Conservation (phyloP, 2,113 vertebrate species). For the Ranitomeya variabilis region DNA sequence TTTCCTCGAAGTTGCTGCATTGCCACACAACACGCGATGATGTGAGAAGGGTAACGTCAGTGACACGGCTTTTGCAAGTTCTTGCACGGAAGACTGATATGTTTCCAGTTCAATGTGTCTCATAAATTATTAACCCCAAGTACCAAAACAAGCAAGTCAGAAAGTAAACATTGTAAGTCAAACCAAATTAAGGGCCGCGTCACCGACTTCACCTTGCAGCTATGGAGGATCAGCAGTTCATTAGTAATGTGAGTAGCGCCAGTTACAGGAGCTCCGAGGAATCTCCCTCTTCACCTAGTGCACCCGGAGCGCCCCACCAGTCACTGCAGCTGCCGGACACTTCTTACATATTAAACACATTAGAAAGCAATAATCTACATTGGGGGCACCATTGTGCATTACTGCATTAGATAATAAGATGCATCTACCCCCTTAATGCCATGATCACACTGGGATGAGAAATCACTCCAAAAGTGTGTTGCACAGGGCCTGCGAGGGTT, state of each 20-base stretch:
- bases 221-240: constrained; percentile 53
- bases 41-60: not conserved
- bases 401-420: too few relatives aligned
- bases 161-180: constrained; percentile 62
- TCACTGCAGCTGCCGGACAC: too few relatives aligned
- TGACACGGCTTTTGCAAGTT: constrained; percentile 5
- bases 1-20: not conserved
- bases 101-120: constrained; percentile 55
- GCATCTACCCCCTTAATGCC: too few relatives aligned
- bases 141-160: constrained; percentile 59
- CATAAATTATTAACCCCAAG: constrained; percentile 53
- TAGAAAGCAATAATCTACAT: too few relatives aligned
- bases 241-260: constrained; percentile 7
- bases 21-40: not conserved
- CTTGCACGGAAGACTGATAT: constrained; percentile 21
- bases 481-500: too few relatives aligned
- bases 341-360: not conserved
- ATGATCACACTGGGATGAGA: too few relatives aligned
- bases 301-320: too few relatives aligned
- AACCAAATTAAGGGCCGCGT: constrained; percentile 54
- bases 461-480: too few relatives aligned
- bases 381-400: too few relatives aligned
- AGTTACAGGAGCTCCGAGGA: not conserved
- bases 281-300: not conserved
- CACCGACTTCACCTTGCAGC: constrained; percentile 50